Evolutionary conservation across 2,797 vertebrate species (phyloP), one percentile per base, ranked within the genome.

Genomic region (Platyrinchus mystaceus): DNA sequence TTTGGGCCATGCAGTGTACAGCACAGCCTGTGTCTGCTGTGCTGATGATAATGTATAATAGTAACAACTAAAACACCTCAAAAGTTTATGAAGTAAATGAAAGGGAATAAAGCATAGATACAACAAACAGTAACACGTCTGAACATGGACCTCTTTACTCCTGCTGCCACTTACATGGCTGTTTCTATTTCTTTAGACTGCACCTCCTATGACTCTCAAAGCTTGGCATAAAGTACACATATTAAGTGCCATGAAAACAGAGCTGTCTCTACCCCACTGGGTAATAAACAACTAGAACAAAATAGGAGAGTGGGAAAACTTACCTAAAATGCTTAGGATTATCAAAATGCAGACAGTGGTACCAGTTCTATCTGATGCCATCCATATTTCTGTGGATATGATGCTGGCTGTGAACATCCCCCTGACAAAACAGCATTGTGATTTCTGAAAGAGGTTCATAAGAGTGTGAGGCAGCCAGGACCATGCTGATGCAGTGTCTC

Each of bases 311-410:
- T 53, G 7, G 27, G 34, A 80, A 84, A 91, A 92, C 13, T 52
- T 0, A 43, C 17, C 7, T 43, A 41, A 37, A 86, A 77, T 46
- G 2, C 23, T 68, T n/a, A 37, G 8, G 22, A 39, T 28, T 59
- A 28, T 36, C 41, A 77, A 92, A 93, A 67, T 2, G 3, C 16
- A 56, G 70, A 27, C 7, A 56, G 2, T 2, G 14, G 53, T 39
- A 34, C 32, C 8, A 12, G 6, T 14, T 52, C 34, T 36, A 5
- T 49, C 37, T 49, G 30, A 14, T 17, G 22, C 41, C 0, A 0
- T 3, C 14, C 5, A 37, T 67, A 27, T 27, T 82, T 73, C 5
- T 3, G 18, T 1, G 0, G 22, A 18, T 47, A 11, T 41, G 21
- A 41, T 18, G 17, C 14, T 79, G 81, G 14, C 19, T 70, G 41